Percentiles rank a stretch among this genome's conserved stretches.
Conservation (phyloP, 2,113 vertebrate genomes). For the Petrocephalus microphthalmus region DNA sequence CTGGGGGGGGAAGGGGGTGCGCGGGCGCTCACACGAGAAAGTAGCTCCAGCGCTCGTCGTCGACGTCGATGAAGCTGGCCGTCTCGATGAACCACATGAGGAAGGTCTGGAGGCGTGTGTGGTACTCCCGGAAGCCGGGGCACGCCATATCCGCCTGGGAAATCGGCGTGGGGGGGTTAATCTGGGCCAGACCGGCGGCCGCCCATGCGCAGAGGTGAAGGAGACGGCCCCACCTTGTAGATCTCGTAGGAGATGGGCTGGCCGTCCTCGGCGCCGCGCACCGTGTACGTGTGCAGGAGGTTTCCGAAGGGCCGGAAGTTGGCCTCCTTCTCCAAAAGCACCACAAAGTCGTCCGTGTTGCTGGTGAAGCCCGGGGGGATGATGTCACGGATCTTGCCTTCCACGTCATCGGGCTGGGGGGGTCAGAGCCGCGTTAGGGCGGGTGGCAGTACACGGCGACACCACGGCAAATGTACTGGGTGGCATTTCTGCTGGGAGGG, state of each 20-base stretch:
- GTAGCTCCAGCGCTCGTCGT: slow-evolving; percentile 99
- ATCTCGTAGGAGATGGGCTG: slow-evolving; percentile 85
- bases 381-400: slow-evolving; percentile 86
- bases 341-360: slow-evolving; percentile 86
- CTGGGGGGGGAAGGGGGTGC: slow-evolving; percentile 52
- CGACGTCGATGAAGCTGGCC: slow-evolving; percentile 95
- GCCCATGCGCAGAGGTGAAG: background rate
- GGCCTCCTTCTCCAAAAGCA: slow-evolving; percentile 87
- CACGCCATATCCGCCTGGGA: slow-evolving; percentile 86
- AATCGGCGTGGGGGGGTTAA: background rate
- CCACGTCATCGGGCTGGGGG: slow-evolving; percentile 80
- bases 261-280: slow-evolving; percentile 82
- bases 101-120: slow-evolving; percentile 95
- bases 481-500: background rate
- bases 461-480: background rate
- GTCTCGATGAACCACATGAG: slow-evolving; percentile 99
- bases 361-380: slow-evolving; percentile 85
- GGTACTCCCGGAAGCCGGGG: slow-evolving; percentile 92
- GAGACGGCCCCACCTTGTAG: slow-evolving; percentile 72
- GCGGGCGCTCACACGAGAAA: slow-evolving; percentile 71
- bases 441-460: no score
- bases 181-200: background rate
- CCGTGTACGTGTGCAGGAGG: slow-evolving; percentile 79
- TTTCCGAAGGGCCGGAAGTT: slow-evolving; percentile 92
- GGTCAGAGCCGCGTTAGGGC: background rate